These are phyloP conservation scores for Orthosia gothica DNA, from an alignment of 2,888 invertebrate species.

Conservation along the genomic window DNA sequence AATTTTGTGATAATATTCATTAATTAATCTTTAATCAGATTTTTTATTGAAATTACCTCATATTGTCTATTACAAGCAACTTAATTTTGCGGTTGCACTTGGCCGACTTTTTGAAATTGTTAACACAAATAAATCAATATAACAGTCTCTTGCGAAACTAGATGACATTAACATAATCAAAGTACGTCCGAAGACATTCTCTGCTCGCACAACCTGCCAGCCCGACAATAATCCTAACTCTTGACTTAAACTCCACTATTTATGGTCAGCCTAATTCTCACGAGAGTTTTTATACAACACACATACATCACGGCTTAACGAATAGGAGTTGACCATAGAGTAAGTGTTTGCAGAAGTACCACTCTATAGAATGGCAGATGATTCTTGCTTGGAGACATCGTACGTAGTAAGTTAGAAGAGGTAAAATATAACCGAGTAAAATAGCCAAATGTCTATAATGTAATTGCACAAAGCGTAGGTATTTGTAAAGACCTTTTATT, in stretches of 20 bases:
- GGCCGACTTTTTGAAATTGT: too few relatives aligned
- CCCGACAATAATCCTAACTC: constrained; percentile 32
- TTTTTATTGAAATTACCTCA: too few relatives aligned
- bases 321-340: constrained; percentile 10
- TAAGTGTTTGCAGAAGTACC: constrained; percentile 16
- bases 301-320: constrained; percentile 61
- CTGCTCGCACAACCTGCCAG: constrained; percentile 19
- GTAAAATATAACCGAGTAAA: too few relatives aligned
- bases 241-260: constrained; percentile 47
- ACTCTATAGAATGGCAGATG: not conserved
- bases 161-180: constrained; percentile 11
- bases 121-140: not conserved
- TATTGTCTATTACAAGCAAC: too few relatives aligned
- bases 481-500: too few relatives aligned
- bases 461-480: too few relatives aligned
- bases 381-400: too few relatives aligned
- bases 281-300: constrained; percentile 53
- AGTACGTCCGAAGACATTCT: not conserved
- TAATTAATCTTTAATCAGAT: too few relatives aligned
- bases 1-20: too few relatives aligned
- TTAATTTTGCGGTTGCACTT: too few relatives aligned
- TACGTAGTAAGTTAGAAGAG: too few relatives aligned
- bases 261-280: constrained; percentile 60
- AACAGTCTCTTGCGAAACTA: constrained; percentile 1
- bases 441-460: too few relatives aligned